phyloP scores from a whole-genome alignment of 2,113 vertebrate species.

The Vulpes vulpes region DNA sequence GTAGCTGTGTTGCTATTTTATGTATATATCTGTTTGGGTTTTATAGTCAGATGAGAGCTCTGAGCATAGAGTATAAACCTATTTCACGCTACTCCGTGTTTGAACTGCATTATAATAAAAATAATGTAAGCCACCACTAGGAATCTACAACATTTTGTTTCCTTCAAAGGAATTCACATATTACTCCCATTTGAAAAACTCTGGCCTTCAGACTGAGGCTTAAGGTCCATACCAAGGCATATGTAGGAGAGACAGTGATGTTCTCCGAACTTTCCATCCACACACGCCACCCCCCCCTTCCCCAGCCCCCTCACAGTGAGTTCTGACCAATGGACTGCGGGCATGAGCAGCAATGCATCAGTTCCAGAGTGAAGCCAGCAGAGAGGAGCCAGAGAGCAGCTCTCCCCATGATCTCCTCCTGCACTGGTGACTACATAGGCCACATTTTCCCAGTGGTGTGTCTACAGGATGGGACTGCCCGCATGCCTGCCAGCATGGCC shows the following conservation, averaged over 20 bases:
- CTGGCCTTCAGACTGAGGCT: not conserved
- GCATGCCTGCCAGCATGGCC: rapidly evolving
- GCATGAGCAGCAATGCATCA: not conserved
- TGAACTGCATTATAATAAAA: conserved; percentile 28
- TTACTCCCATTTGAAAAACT: not conserved
- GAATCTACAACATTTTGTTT: not conserved
- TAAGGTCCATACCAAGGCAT: not conserved
- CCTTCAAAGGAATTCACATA: not conserved
- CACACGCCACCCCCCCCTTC: not conserved
- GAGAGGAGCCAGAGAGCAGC: not conserved
- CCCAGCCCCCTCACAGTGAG: not conserved
- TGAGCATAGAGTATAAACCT: not conserved
- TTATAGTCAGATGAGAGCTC: not conserved
- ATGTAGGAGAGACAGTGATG: not conserved
- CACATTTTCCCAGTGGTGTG: not conserved
- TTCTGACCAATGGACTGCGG: not conserved
- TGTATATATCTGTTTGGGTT: not conserved
- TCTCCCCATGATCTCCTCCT: not conserved
- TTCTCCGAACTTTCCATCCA: not conserved
- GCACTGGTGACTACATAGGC: not conserved
- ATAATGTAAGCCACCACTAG: not conserved
- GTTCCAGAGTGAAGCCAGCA: not conserved
- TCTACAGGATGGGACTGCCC: not conserved
- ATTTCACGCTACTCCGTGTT: not conserved
- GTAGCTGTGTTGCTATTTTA: not conserved